Evolutionary conservation across 2,888 invertebrate genomes (phyloP).

Genomic region (Strigamia transsilvanica): DNA sequence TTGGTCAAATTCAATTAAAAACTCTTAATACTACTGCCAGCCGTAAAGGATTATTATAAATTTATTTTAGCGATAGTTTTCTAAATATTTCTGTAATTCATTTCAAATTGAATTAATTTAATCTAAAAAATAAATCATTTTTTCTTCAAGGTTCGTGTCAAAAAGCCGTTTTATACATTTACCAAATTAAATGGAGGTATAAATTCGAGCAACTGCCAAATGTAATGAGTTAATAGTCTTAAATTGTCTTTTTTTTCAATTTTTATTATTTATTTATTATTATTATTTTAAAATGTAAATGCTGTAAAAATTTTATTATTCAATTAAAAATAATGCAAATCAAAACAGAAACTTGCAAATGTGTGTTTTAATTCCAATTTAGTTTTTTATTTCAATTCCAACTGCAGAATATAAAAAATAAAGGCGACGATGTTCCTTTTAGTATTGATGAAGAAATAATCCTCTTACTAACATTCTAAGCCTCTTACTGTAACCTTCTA

Average conservation of each 20-base stretch:
- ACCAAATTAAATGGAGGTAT: too few relatives aligned
- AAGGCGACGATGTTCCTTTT: constrained; percentile 33
- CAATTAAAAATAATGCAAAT: not conserved
- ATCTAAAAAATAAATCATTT: not conserved
- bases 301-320: not conserved
- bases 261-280: too few relatives aligned
- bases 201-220: too few relatives aligned
- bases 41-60: constrained; percentile 5
- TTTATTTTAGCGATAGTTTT: not conserved
- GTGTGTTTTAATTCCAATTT: not conserved
- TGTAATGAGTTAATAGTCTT: too few relatives aligned
- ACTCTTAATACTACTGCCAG: constrained; percentile 6
- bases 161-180: too few relatives aligned
- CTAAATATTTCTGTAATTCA: not conserved
- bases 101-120: not conserved
- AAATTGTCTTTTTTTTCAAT: too few relatives aligned
- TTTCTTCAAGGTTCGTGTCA: not conserved
- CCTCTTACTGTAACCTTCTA: constrained; percentile 31
- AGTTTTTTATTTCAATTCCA: not conserved
- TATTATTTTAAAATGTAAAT: too few relatives aligned
- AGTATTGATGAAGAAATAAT: constrained; percentile 43
- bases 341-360: not conserved
- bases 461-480: constrained; percentile 37
- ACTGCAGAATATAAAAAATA: not conserved
- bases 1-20: constrained; percentile 41